Evolutionary conservation across 2,113 vertebrate genomes (phyloP).

Genomic region (Ellobius talpinus): DNA sequence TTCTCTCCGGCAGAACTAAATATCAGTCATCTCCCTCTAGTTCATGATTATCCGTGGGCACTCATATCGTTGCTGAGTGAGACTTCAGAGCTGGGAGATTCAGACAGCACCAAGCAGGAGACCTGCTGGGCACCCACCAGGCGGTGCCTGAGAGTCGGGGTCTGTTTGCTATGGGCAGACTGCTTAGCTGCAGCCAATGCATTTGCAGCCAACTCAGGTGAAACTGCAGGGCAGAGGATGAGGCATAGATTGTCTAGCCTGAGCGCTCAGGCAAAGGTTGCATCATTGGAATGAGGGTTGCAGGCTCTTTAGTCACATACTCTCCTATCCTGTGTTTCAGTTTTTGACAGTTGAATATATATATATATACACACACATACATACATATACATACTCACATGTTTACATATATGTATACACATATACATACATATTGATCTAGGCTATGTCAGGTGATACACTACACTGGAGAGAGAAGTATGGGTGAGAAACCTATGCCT

Average conservation of each 20-base stretch:
- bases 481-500: rapidly evolving
- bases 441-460: no score
- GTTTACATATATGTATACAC: no score
- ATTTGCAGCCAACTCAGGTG: background rate
- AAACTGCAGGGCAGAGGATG: background rate
- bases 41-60: slow-evolving; percentile 82
- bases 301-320: rapidly evolving
- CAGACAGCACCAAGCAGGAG: background rate
- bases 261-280: background rate
- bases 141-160: rapidly evolving
- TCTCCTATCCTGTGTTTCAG: rapidly evolving
- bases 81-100: slow-evolving; percentile 72
- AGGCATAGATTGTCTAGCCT: background rate
- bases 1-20: slow-evolving; percentile 85
- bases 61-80: slow-evolving; percentile 72
- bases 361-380: no score
- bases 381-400: no score
- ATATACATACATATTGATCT: no score
- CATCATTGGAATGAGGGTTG: background rate
- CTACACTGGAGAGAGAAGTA: rapidly evolving
- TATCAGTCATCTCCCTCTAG: slow-evolving; percentile 84
- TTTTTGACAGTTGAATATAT: background rate
- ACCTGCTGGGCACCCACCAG: background rate
- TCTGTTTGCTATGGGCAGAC: rapidly evolving
- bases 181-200: no score